Percentiles rank a stretch among this genome's conserved stretches.
phyloP scores from a whole-genome alignment of 1,140 invertebrate genomes.

The Drusus annulatus region DNA sequence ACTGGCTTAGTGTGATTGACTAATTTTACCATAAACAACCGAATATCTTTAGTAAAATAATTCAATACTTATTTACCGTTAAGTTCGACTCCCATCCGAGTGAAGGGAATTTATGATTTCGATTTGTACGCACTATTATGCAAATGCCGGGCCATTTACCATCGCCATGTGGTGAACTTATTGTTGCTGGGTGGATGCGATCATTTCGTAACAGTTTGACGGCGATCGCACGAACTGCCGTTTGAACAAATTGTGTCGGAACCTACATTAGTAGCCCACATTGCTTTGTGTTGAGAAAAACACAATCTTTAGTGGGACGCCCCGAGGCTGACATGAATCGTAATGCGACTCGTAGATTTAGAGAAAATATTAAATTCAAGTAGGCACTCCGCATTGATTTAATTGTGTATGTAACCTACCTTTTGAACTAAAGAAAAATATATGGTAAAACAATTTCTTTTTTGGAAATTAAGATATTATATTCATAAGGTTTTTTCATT shows the following conservation, averaged over 20 bases:
- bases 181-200: slow-evolving; percentile 2
- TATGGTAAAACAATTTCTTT: no score
- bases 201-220: slow-evolving; percentile 15
- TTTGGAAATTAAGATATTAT: no score
- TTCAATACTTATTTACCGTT: not conserved
- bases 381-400: no score
- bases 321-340: no score
- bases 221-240: slow-evolving; percentile 18
- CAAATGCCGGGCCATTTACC: slow-evolving; percentile 29
- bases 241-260: slow-evolving; percentile 31
- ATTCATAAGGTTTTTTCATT: no score
- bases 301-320: no score
- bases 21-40: not conserved
- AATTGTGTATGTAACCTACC: no score
- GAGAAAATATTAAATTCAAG: no score
- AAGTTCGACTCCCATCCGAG: not conserved
- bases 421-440: no score
- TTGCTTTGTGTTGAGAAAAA: not conserved
- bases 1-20: no score
- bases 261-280: slow-evolving; percentile 36
- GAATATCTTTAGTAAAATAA: not conserved
- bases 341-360: no score
- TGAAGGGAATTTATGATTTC: slow-evolving; percentile 32
- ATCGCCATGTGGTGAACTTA: slow-evolving; percentile 24
- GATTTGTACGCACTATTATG: slow-evolving; percentile 26